Conservation (phyloP, 2,113 vertebrate species). For the Porphyrio hochstetteri region DNA sequence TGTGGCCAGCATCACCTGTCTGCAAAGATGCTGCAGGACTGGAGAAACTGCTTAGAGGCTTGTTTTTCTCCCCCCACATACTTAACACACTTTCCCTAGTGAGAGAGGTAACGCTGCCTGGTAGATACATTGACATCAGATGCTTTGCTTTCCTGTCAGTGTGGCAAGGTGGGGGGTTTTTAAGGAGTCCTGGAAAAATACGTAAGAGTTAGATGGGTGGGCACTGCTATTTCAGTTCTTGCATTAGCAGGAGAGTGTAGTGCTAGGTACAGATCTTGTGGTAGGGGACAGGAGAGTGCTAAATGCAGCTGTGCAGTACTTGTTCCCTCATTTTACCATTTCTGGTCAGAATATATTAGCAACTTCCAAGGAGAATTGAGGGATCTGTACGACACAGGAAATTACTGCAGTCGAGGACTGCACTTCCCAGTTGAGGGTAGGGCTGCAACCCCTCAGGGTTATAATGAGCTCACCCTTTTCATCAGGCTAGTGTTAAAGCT, state of each 20-base stretch:
- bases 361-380: background rate
- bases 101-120: background rate
- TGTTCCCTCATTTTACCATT: background rate
- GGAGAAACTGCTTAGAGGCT: background rate
- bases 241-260: background rate
- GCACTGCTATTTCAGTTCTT: background rate
- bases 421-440: background rate
- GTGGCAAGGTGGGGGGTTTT: background rate
- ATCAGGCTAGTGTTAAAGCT: background rate
- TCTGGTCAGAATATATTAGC: background rate
- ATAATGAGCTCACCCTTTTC: background rate
- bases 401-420: background rate
- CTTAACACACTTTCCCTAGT: background rate
- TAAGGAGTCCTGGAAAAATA: background rate
- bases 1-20: background rate
- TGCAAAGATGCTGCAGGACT: background rate
- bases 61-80: background rate
- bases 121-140: background rate
- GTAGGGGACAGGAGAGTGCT: background rate
- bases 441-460: background rate
- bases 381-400: background rate
- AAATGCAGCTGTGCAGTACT: background rate
- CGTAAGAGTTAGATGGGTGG: fast-evolving
- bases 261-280: background rate
- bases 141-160: background rate